A percentile compares a stretch with the other conserved stretches of the same genome.
Evolutionary conservation across 2,797 vertebrate species (phyloP).

Genomic region (Sebastes steindachneri): DNA sequence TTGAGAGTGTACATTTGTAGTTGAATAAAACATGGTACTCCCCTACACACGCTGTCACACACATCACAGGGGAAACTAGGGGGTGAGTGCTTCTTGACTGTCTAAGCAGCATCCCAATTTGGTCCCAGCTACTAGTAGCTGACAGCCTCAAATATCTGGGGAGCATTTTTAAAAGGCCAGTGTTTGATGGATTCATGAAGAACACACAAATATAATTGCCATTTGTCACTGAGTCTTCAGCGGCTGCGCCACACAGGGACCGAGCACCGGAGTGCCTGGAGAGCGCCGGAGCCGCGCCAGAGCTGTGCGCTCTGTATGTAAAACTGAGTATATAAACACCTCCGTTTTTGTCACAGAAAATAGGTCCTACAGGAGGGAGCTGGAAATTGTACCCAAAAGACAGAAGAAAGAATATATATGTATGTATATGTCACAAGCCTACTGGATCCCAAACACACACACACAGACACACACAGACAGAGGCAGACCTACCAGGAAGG

Average conservation of each 20-base stretch:
- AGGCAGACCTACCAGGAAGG: conserved; percentile 65
- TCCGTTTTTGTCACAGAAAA: conserved; percentile 82
- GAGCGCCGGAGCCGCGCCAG: conserved; percentile 59
- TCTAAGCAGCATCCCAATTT: conserved; percentile 89
- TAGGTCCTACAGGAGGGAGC: conserved; percentile 83
- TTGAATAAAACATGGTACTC: conserved; percentile 89
- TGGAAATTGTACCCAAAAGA: conserved; percentile 86
- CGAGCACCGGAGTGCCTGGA: conserved; percentile 64
- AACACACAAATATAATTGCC: conserved; percentile 92
- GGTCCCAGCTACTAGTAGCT: conserved; percentile 83
- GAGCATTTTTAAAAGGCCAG: conserved; percentile 91
- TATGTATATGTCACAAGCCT: conserved; percentile 39
- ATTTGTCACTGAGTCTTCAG: conserved; percentile 88
- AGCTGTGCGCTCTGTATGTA: conserved; percentile 79
- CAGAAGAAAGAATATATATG: conserved; percentile 38
- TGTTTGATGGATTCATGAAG: conserved; percentile 90
- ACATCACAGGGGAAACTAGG: conserved; percentile 86
- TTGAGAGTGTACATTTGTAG: conserved; percentile 88
- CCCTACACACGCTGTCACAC: conserved; percentile 88
- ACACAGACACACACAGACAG: background rate
- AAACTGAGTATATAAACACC: conserved; percentile 82
- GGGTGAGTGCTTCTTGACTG: conserved; percentile 85
- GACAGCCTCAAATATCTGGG: conserved; percentile 88
- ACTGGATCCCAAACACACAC: conserved; percentile 4
- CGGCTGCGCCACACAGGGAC: conserved; percentile 81